These are phyloP conservation scores for Julus scandinavius DNA, from an alignment of 2,888 invertebrate species.

Conservation along the genomic window DNA sequence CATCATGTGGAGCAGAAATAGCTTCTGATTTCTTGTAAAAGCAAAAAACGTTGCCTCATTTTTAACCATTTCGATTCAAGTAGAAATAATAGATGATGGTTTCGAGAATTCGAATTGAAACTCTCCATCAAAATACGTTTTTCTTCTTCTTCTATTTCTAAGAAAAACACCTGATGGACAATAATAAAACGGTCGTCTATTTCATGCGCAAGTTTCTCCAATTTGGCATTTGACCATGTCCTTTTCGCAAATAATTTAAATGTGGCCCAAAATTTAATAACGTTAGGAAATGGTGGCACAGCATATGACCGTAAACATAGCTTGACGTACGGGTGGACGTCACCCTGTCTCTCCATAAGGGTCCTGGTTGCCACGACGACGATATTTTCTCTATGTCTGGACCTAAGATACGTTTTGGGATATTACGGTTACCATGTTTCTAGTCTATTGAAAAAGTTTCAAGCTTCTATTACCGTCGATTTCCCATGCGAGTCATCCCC, in stretches of 20 bases:
- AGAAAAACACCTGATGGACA: neutral
- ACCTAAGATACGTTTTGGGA: conserved; percentile 21
- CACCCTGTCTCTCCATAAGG: neutral
- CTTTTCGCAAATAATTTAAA: conserved; percentile 25
- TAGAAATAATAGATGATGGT: neutral
- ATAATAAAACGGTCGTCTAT: neutral
- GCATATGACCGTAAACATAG: neutral
- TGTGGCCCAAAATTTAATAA: conserved; percentile 29
- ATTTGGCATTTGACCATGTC: conserved; percentile 13
- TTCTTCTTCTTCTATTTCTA: neutral
- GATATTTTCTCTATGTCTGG: neutral
- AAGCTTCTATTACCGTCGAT: neutral
- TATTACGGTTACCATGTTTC: neutral
- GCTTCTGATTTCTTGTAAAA: too few relatives aligned
- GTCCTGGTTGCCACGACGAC: conserved; percentile 7
- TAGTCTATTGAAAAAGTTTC: conserved; percentile 14
- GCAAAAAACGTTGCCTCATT: too few relatives aligned
- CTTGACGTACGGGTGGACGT: neutral
- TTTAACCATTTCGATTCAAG: neutral
- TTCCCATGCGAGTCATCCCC: neutral
- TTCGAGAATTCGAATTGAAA: neutral
- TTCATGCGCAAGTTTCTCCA: neutral
- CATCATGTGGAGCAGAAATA: too few relatives aligned
- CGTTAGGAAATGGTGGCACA: neutral
- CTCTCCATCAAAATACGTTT: conserved; percentile 10